phyloP scores from a whole-genome alignment of 2,888 invertebrate genomes.

The Polydrusus cervinus region DNA sequence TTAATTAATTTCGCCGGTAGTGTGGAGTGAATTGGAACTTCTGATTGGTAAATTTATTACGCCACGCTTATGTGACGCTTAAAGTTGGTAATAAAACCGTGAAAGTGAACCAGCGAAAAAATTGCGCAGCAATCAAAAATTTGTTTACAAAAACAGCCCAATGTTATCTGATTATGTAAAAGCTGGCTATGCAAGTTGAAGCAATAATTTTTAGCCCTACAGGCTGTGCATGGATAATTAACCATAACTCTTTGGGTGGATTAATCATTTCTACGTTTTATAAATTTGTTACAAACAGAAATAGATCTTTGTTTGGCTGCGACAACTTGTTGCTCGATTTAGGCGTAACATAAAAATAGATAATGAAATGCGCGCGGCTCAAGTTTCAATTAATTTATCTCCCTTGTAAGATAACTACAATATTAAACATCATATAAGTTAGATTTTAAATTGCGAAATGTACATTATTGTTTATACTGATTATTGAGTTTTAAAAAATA shows the following conservation, averaged over 20 bases:
- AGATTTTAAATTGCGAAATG: background rate
- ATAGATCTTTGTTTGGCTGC: conserved; percentile 39
- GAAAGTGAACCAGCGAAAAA: conserved; percentile 30
- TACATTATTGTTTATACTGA: background rate
- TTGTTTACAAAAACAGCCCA: conserved; percentile 21
- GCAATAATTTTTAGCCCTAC: background rate
- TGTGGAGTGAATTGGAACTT: conserved; percentile 9
- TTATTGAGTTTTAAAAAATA: background rate
- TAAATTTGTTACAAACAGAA: conserved; percentile 16
- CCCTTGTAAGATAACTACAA: background rate
- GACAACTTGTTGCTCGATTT: conserved; percentile 47
- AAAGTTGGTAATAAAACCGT: conserved; percentile 25
- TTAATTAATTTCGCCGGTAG: conserved; percentile 29
- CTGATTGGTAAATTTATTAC: conserved; percentile 19
- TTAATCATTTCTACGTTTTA: background rate
- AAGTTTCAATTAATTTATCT: conserved; percentile 17
- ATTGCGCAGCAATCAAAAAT: conserved; percentile 29
- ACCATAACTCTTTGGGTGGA: background rate
- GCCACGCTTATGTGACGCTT: conserved; percentile 20
- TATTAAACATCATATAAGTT: background rate
- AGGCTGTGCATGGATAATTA: background rate
- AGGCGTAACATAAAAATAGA: conserved; percentile 46
- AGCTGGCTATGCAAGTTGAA: background rate
- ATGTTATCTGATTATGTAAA: conserved; percentile 25
- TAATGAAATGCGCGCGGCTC: conserved; percentile 29